Evolutionary conservation across 2,797 vertebrate genomes (phyloP).

Genomic region (Coendou prehensilis): DNA sequence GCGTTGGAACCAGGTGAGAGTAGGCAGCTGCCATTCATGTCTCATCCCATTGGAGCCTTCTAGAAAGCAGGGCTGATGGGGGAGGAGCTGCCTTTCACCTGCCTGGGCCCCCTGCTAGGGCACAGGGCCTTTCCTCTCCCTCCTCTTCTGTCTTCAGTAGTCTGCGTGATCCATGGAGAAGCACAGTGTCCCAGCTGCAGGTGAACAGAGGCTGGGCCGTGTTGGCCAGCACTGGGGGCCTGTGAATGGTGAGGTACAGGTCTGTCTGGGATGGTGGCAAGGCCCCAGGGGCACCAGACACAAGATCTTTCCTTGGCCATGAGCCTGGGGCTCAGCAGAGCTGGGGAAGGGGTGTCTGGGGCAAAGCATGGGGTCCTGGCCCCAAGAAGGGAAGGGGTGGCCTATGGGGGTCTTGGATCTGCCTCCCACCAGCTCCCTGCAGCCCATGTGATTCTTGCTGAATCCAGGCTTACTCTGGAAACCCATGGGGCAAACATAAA

Average conservation of each 20-base stretch:
- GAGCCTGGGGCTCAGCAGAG: neutral
- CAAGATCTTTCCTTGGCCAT: neutral
- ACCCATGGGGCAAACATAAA: neutral
- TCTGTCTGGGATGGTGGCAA: accelerated
- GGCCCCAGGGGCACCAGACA: neutral
- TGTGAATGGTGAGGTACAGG: accelerated
- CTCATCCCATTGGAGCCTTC: accelerated
- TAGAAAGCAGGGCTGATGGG: neutral
- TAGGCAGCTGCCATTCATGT: accelerated
- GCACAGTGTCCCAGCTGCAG: accelerated
- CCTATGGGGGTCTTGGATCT: neutral
- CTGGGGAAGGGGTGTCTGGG: neutral
- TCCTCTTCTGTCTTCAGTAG: accelerated
- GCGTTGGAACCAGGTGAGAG: slow-evolving; percentile 94
- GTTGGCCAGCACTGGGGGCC: neutral
- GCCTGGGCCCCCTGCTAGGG: accelerated
- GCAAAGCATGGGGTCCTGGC: neutral
- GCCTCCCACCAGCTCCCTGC: neutral
- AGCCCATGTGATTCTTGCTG: neutral
- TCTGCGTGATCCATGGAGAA: accelerated
- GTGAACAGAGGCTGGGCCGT: accelerated
- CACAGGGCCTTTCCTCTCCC: neutral
- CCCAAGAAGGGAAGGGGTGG: neutral
- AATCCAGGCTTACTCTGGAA: slow-evolving; percentile 15
- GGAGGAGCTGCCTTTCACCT: neutral